These are phyloP conservation scores for Anarsia innoxiella DNA, from an alignment of 2,888 invertebrate species.

Conservation along the genomic window DNA sequence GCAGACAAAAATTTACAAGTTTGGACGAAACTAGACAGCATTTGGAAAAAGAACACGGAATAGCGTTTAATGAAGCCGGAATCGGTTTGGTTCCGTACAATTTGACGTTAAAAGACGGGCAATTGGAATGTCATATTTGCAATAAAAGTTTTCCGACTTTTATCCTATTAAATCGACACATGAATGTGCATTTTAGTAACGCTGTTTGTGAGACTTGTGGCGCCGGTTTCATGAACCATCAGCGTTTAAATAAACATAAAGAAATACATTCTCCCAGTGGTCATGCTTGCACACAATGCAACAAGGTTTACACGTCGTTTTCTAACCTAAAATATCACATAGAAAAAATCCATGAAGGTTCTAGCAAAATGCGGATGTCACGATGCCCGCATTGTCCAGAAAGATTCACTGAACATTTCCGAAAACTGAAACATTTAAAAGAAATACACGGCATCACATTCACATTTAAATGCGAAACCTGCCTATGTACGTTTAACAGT, in stretches of 20 bases:
- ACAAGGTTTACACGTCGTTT: conserved; percentile 62
- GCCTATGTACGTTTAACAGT: conserved; percentile 42
- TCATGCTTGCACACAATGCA: conserved; percentile 53
- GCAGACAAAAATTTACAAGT: conserved; percentile 26
- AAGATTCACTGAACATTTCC: conserved; percentile 49
- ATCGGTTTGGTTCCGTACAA: conserved; percentile 49
- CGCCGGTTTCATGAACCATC: conserved; percentile 51
- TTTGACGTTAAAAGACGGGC: conserved; percentile 35
- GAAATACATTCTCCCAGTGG: conserved; percentile 51
- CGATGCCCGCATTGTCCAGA: conserved; percentile 50
- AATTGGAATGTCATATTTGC: conserved; percentile 48
- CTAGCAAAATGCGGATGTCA: conserved; percentile 41
- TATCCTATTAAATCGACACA: conserved; percentile 51
- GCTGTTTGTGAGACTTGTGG: conserved; percentile 57
- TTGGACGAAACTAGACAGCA: conserved; percentile 40
- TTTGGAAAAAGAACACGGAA: conserved; percentile 33
- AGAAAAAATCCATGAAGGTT: conserved; percentile 46
- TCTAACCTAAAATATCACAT: conserved; percentile 51
- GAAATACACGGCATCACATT: conserved; percentile 49
- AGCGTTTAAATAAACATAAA: conserved; percentile 48
- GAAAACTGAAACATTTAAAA: conserved; percentile 53
- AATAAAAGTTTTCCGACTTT: conserved; percentile 48
- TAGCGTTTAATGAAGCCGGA: conserved; percentile 42
- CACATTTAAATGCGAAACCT: conserved; percentile 46
- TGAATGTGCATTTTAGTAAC: conserved; percentile 58